A percentile compares a stretch with the other conserved stretches of the same genome.
Evolutionary conservation across 2,797 vertebrate genomes (phyloP).

Genomic region (Dallia pectoralis): DNA sequence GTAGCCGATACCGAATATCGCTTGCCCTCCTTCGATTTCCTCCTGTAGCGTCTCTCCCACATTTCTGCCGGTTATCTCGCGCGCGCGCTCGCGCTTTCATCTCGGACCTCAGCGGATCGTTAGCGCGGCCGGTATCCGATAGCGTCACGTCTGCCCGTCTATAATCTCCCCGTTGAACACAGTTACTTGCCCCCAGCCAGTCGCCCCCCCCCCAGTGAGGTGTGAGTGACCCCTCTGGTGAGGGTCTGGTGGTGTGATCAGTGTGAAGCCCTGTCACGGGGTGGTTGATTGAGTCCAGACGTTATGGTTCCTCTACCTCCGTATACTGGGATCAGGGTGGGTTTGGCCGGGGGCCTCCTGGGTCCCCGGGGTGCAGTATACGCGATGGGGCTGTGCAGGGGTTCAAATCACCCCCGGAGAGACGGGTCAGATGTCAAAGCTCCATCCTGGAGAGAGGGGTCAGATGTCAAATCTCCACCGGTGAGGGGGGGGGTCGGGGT

Average conservation of each 20-base stretch:
- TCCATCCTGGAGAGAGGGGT: slow-evolving; percentile 45
- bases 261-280: slow-evolving; percentile 59
- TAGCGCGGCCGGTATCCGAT: slow-evolving; percentile 51
- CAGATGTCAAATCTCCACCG: slow-evolving; percentile 45
- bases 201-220: slow-evolving; percentile 54
- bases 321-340: slow-evolving; percentile 55
- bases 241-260: slow-evolving; percentile 20
- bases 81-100: neutral
- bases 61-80: neutral
- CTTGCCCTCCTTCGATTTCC: neutral
- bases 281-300: slow-evolving; percentile 71
- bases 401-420: slow-evolving; percentile 15
- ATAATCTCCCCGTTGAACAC: slow-evolving; percentile 55
- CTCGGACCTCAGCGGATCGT: slow-evolving; percentile 32
- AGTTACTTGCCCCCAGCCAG: slow-evolving; percentile 56
- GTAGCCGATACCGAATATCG: neutral
- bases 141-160: slow-evolving; percentile 42
- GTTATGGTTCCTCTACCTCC: slow-evolving; percentile 43
- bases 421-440: neutral
- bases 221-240: slow-evolving; percentile 54
- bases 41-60: slow-evolving; percentile 31
- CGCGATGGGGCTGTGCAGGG: slow-evolving; percentile 60
- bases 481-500: slow-evolving; percentile 29
- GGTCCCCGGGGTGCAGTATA: slow-evolving; percentile 67
- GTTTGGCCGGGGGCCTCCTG: slow-evolving; percentile 26